phyloP scores from a whole-genome alignment of 2,888 invertebrate genomes.

The Mesodorylaimus sp. region DNA sequence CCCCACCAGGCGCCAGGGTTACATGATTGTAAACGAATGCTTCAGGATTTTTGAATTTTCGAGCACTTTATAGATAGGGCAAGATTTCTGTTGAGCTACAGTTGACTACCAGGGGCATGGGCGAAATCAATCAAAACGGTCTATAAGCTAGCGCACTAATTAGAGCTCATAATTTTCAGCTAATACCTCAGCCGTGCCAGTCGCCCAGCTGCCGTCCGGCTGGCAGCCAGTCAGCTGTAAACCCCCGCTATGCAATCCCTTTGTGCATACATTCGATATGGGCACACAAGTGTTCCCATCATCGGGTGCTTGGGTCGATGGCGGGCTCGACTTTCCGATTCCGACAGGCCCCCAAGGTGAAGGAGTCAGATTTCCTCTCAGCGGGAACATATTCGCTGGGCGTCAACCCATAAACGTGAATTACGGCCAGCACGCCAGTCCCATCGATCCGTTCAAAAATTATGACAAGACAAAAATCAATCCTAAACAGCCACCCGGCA shows the following conservation, averaged over 20 bases:
- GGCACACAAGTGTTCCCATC: slow-evolving; percentile 22
- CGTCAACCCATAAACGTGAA: not conserved
- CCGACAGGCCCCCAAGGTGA: slow-evolving; percentile 21
- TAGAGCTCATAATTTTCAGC: slow-evolving; percentile 16
- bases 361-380: slow-evolving; percentile 22
- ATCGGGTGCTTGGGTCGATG: slow-evolving; percentile 18
- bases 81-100: too few relatives aligned
- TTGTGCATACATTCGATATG: slow-evolving; percentile 21
- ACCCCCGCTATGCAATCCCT: slow-evolving; percentile 24
- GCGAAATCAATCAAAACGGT: too few relatives aligned
- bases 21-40: too few relatives aligned
- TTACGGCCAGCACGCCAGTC: slow-evolving; percentile 1
- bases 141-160: too few relatives aligned
- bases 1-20: too few relatives aligned
- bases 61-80: too few relatives aligned
- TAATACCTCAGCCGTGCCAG: slow-evolving; percentile 18
- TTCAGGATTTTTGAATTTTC: too few relatives aligned
- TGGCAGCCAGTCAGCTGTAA: slow-evolving; percentile 21
- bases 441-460: not conserved
- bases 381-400: slow-evolving; percentile 16
- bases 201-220: slow-evolving; percentile 22
- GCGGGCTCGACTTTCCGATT: slow-evolving; percentile 23
- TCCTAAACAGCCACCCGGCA: too few relatives aligned
- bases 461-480: too few relatives aligned
- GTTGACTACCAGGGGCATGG: too few relatives aligned